Conservation (phyloP, 2,113 vertebrate genomes). For the Leptosomus discolor region DNA sequence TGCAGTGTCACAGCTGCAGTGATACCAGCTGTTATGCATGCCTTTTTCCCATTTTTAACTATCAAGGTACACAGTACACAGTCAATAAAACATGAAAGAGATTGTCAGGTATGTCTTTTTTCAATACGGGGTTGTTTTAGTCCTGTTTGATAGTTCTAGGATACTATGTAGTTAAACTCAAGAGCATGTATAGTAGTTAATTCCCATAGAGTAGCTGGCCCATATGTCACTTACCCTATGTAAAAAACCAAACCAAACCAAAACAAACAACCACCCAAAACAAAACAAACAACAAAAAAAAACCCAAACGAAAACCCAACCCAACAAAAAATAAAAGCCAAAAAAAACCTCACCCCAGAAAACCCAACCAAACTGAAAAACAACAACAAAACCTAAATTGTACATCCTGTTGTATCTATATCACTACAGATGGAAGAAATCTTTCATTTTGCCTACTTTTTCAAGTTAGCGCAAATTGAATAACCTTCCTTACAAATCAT, state of each 20-base stretch:
- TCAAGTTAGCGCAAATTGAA: neutral
- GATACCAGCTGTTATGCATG: neutral
- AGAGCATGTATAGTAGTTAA: neutral
- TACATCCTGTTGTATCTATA: neutral
- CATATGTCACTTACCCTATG: too few relatives aligned
- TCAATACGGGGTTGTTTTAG: neutral
- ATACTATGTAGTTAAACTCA: neutral
- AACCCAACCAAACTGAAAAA: too few relatives aligned
- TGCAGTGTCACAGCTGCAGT: neutral
- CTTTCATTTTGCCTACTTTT: accelerated
- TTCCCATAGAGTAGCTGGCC: neutral
- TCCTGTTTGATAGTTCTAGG: neutral
- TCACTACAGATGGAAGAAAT: neutral
- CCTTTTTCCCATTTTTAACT: neutral
- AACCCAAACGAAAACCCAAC: too few relatives aligned
- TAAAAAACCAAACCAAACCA: neutral
- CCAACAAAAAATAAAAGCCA: too few relatives aligned
- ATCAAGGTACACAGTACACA: neutral
- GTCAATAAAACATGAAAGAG: neutral
- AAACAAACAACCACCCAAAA: too few relatives aligned
- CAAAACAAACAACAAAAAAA: too few relatives aligned
- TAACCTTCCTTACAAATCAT: neutral
- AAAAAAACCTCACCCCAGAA: too few relatives aligned
- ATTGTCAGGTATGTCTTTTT: neutral
- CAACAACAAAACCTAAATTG: too few relatives aligned